A percentile compares a stretch with the other conserved stretches of the same genome.
Conservation (phyloP, 2,888 invertebrate genomes). For the Hybos culiciformis region DNA sequence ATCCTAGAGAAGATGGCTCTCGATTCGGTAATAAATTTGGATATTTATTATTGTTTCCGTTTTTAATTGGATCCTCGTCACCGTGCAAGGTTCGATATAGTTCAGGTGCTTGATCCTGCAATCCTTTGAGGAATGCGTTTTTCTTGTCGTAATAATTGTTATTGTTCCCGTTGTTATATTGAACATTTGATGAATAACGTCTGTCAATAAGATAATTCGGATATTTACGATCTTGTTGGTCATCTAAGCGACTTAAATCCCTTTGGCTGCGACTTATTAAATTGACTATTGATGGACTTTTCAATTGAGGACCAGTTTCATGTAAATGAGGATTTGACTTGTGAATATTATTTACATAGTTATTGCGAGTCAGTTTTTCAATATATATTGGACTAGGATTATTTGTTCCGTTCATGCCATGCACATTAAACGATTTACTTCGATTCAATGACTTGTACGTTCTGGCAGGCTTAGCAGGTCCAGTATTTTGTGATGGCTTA, state of each 20-base stretch:
- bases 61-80: slow-evolving; percentile 37
- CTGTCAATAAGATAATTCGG: slow-evolving; percentile 12
- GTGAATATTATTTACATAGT: slow-evolving; percentile 41
- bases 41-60: slow-evolving; percentile 36
- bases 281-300: slow-evolving; percentile 76
- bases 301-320: slow-evolving; percentile 54
- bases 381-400: slow-evolving; percentile 36
- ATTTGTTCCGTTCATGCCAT: slow-evolving; percentile 42
- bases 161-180: slow-evolving; percentile 25
- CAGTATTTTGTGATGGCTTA: slow-evolving; percentile 35
- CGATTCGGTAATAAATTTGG: background rate
- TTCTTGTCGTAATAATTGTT: slow-evolving; percentile 46
- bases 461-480: slow-evolving; percentile 65
- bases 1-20: slow-evolving; percentile 27
- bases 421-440: slow-evolving; percentile 77
- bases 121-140: slow-evolving; percentile 52
- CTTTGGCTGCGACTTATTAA: slow-evolving; percentile 72
- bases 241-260: slow-evolving; percentile 51
- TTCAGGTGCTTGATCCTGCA: slow-evolving; percentile 57
- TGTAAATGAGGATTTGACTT: slow-evolving; percentile 68
- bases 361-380: slow-evolving; percentile 31
- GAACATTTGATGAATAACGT: slow-evolving; percentile 12
- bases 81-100: slow-evolving; percentile 56
- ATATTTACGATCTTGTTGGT: slow-evolving; percentile 23
- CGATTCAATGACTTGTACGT: slow-evolving; percentile 58